A percentile compares a stretch with the other conserved stretches of the same genome.
Evolutionary conservation across 2,113 vertebrate genomes (phyloP).

Genomic region (Onychorhynchus coronatus): DNA sequence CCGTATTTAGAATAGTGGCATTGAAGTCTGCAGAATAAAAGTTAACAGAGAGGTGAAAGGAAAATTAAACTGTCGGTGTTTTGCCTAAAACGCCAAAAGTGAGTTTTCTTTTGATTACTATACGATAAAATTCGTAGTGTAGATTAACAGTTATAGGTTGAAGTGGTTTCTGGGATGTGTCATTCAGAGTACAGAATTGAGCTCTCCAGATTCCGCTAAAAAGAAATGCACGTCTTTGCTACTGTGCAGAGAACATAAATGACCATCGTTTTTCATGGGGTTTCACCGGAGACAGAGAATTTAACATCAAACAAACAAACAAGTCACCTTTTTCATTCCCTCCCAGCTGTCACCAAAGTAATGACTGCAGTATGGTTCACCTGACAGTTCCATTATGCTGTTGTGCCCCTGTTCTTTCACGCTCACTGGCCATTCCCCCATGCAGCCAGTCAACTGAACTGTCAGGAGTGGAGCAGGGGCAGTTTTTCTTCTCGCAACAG

Average conservation of each 20-base stretch:
- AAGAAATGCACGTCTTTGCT: neutral
- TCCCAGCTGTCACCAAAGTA: neutral
- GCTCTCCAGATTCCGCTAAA: neutral
- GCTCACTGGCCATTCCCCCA: neutral
- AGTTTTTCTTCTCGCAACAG: neutral
- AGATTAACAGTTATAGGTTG: neutral
- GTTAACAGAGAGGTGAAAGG: neutral
- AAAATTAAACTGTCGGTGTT: neutral
- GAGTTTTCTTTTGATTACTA: neutral
- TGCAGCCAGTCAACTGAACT: neutral
- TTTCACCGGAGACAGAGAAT: neutral
- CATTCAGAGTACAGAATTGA: neutral
- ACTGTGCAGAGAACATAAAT: neutral
- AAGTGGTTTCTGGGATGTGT: neutral
- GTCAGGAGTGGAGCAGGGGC: neutral
- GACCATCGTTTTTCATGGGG: neutral
- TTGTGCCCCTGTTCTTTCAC: neutral
- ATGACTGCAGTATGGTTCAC: neutral
- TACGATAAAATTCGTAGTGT: neutral
- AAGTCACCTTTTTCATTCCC: neutral
- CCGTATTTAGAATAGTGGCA: neutral
- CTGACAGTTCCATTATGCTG: neutral
- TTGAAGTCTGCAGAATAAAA: neutral
- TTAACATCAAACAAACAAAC: neutral
- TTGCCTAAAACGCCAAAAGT: neutral